Evolutionary conservation across 37 sponge, comb jelly and placozoan species (phyloP), one percentile per base, ranked within the genome.

Genomic region (Chondrosia reniformis): DNA sequence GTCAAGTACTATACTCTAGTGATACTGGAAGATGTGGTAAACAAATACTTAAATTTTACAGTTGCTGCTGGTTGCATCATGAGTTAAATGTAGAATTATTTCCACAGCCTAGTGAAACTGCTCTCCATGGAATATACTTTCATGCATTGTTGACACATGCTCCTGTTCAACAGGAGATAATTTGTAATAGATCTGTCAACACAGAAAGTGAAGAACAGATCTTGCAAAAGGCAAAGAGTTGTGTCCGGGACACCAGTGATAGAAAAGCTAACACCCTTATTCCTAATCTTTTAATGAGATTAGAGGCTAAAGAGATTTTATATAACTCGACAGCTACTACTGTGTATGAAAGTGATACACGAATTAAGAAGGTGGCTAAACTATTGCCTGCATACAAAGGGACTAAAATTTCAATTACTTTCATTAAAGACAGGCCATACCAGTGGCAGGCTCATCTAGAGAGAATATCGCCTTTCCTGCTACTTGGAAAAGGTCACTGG

Each of bases 41-140:
- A 32, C 33, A 55, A 12, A 40, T 79, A 46, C 80, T 79, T 13
- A 36, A 40, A 30, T 44, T 79, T 8, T 79, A 79, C 52, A 79
- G 65, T 43, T 21, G 4, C 25, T 38, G 63, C 15, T 79, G 80
- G 80, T 27, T 79, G 21, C 80, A 54, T 37, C 56, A 52, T 54
- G 45, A 72, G 25, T 39, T 40, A 13, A 30, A 30, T 59, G 9
- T 59, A 13, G 7, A 13, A 30, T 30, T 59, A 7, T 59, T 59
- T 13, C 61, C 61, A 6, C 28, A 25, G 6, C 22, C 28, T 6
- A 59, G n/a, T 59, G 37, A 54, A 42, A 2, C 36, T 21, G 27
- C 19, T 28, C 24, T 78, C 2, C 61, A 62, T 61, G 79, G 79
- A 21, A 8, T 39, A 27, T n/a, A n/a, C n/a, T n/a, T n/a, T n/a